Evolutionary conservation across 2,113 vertebrate species (phyloP), one percentile per base, ranked within the genome.

Genomic region (Gopherus evgoodei): DNA sequence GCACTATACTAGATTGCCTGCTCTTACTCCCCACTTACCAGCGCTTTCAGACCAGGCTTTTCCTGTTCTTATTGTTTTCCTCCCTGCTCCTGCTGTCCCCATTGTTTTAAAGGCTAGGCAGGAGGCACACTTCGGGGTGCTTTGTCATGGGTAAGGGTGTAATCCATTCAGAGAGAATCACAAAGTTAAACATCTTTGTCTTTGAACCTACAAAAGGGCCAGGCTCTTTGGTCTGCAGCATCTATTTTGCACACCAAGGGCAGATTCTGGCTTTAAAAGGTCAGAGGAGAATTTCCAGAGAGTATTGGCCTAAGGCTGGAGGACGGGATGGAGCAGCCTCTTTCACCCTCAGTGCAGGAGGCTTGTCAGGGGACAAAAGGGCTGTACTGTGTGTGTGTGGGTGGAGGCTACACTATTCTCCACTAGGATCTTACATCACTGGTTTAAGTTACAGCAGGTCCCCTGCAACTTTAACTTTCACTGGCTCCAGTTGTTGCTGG

Each of bases 171-270:
- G 44, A 1, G 31, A 78, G 9, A 27, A 7, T 94, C 35, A 57
- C 29, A 56, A 50, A 1, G 17, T 53, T 72, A 72, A 72, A 72
- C 35, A 38, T 72, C n/a, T 87, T 76, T 76, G 16, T 35, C 24
- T 91, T 42, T 8, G 50, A 94, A 89, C 6, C 31, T 82, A 79
- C 42, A 87, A 90, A 90, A 53, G 92, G 29, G 22, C 53, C 87
- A 24, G 8, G 22, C 4, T 78, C 29, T 81, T 11, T 9, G 13
- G 9, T 62, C 29, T 81, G 22, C 7, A 65, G 17, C 54, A 47
- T 62, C 84, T 4, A 25, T 8, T 76, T 83, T 93, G 21, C 76
- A 90, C 89, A 72, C 87, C 3, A 86, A 62, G 38, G 19, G 12
- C 95, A 42, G 19, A 87, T 75, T 5, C 84, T 27, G 11, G 42